Evolutionary conservation across 2,888 invertebrate species (phyloP), one percentile per base, ranked within the genome.

Genomic region (Balanococcus diminutus): DNA sequence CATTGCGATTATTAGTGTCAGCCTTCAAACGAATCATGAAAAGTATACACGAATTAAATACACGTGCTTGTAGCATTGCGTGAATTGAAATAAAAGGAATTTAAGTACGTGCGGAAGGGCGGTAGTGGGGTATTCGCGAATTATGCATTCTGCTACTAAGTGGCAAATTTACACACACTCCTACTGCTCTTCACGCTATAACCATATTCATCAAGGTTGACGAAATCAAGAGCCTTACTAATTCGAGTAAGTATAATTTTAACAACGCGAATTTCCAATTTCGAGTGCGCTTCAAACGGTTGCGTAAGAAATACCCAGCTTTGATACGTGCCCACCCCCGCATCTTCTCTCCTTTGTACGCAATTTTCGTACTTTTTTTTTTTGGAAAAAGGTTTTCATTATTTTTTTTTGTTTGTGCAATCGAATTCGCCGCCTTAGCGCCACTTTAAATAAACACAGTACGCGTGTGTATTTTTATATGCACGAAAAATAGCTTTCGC

Each of bases 1-100:
- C 85, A 75, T 79, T 79, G 79, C 51, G 46, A 85, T 85, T 85
- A 85, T 79, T 85, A 85, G 85, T 79, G 85, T 75, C 85, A 85
- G 85, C 85, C 75, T 85, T 85, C 85, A 85, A 85, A 85, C 85
- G 42, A 85, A 85, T 85, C 85, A 84, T 84, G 36, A 61, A 84
- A 67, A 25, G 61, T 56, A 56, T 75, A 56, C 84, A 36, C 85
- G 85, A 85, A 85, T 85, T 85, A 85, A 85, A 85, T 75, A 85
- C 85, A 85, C 85, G 85, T 85, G 85, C 85, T 85, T 79, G 72
- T 85, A 79, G 42, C 79, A 85, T 75, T 85, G 85, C 85, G 75
- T 85, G 85, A 85, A 85, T 85, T 84, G 36, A 31, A 75, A 85
- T 31, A 85, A 67, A 79, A 79, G 67, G 79, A 75, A 46, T 84